A percentile compares a stretch with the other conserved stretches of the same genome.
Evolutionary conservation across 1,140 invertebrate genomes (phyloP).

Genomic region (Steinernema feltiae): DNA sequence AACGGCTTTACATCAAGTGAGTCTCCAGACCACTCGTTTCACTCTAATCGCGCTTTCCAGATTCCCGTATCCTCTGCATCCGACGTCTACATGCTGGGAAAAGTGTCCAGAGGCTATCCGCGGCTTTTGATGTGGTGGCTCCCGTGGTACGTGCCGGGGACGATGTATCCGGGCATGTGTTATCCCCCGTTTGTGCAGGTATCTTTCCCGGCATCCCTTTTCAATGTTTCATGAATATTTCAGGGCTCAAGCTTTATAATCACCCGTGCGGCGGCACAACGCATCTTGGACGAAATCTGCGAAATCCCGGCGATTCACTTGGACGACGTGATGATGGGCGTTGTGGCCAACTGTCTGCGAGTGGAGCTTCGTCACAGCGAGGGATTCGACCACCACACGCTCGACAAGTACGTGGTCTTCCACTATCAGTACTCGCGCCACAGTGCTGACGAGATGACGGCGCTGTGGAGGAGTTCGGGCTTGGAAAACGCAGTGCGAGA

Average conservation of each 20-base stretch:
- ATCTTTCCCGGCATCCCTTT: constrained; percentile 12
- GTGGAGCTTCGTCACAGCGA: constrained; percentile 46
- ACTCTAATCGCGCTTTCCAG: constrained; percentile 10
- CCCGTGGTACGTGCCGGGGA: constrained; percentile 52
- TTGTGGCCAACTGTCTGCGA: constrained; percentile 49
- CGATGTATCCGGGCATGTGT: constrained; percentile 51
- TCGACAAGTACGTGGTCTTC: constrained; percentile 52
- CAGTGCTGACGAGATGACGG: constrained; percentile 38
- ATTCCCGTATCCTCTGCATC: not conserved
- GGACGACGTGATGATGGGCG: constrained; percentile 55
- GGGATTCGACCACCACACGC: constrained; percentile 52
- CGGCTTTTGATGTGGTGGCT: constrained; percentile 54
- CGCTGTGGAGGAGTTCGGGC: constrained; percentile 28
- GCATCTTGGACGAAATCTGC: constrained; percentile 46
- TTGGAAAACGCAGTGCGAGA: not conserved
- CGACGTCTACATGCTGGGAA: constrained; percentile 45
- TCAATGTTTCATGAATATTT: not conserved
- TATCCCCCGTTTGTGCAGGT: constrained; percentile 57
- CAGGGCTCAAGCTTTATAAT: constrained; percentile 54
- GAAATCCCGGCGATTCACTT: constrained; percentile 53
- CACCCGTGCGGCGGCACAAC: constrained; percentile 34
- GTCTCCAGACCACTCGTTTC: constrained; percentile 7
- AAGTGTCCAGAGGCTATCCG: constrained; percentile 56
- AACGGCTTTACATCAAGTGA: constrained; percentile 44
- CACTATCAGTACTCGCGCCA: constrained; percentile 54